Evolutionary conservation across 30 jellyfish, hydroid and myxozoan genomes (phyloP).

Genomic region (Morbakka virulenta): DNA sequence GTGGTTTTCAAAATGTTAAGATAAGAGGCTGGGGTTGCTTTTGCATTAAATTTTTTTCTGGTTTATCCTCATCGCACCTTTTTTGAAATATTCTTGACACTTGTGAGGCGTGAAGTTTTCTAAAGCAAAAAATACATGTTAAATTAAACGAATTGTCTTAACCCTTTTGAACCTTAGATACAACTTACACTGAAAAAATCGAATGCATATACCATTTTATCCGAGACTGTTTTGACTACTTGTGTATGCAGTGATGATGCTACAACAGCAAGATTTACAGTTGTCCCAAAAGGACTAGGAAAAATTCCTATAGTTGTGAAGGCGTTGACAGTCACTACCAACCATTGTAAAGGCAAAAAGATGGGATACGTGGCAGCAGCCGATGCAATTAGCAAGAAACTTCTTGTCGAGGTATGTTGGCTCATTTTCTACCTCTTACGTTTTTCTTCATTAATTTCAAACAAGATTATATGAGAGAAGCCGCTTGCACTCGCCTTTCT

Average conservation of each 20-base stretch:
- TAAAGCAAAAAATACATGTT: too few relatives aligned
- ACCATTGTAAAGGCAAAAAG: slow-evolving; percentile 28
- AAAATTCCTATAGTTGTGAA: slow-evolving; percentile 63
- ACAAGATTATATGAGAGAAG: accelerated
- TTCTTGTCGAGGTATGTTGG: slow-evolving; percentile 66
- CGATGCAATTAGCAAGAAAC: slow-evolving; percentile 62
- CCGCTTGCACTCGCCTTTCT: too few relatives aligned
- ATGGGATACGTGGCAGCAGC: slow-evolving; percentile 45
- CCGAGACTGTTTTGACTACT: slow-evolving; percentile 42
- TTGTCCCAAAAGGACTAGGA: slow-evolving; percentile 64
- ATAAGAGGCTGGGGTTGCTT: too few relatives aligned
- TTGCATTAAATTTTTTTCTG: too few relatives aligned
- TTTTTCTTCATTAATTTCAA: not conserved
- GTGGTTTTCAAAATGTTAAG: too few relatives aligned
- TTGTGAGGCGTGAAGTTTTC: too few relatives aligned
- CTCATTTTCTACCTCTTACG: not conserved
- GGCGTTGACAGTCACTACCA: slow-evolving; percentile 67
- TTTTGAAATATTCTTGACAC: too few relatives aligned
- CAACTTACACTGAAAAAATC: slow-evolving; percentile 55
- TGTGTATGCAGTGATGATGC: slow-evolving; percentile 80
- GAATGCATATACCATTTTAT: slow-evolving; percentile 22
- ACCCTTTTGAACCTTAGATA: too few relatives aligned
- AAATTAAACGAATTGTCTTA: too few relatives aligned
- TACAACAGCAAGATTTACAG: slow-evolving; percentile 72
- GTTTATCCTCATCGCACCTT: too few relatives aligned